Evolutionary conservation across 37 sponge, comb jelly and placozoan genomes (phyloP).

Genomic region (Dysidea cf. avara): DNA sequence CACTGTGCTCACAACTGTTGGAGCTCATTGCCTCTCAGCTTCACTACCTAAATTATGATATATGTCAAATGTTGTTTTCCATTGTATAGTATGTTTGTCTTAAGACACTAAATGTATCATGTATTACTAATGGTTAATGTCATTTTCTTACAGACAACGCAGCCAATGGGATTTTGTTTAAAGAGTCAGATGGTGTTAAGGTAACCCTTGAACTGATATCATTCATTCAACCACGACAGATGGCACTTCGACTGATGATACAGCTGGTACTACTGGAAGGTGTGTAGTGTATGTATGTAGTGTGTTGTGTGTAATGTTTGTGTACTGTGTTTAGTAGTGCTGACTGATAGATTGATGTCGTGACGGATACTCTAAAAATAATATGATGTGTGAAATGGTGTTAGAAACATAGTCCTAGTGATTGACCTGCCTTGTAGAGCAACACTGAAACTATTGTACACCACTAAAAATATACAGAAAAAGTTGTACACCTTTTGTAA

Average conservation of each 20-base stretch:
- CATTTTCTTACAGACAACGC: constrained; percentile 34
- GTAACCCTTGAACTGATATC: constrained; percentile 51
- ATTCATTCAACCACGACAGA: constrained; percentile 49
- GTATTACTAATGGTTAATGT: neutral
- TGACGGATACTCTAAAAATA: too few species aligned
- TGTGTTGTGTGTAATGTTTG: neutral
- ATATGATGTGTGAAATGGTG: too few species aligned
- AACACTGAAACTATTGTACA: too few species aligned
- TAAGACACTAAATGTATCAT: neutral
- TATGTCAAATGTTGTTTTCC: neutral
- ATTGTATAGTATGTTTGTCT: neutral
- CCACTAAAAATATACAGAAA: too few species aligned
- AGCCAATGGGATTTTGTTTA: constrained; percentile 70
- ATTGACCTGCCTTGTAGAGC: too few species aligned
- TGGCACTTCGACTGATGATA: constrained; percentile 76
- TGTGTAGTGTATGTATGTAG: neutral
- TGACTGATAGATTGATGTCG: too few species aligned
- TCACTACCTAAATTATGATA: neutral
- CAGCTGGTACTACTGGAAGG: constrained; percentile 74
- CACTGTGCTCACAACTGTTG: neutral
- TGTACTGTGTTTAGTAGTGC: too few species aligned
- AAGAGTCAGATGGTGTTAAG: constrained; percentile 53
- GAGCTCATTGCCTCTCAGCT: too few species aligned
- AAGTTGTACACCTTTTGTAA: too few species aligned
- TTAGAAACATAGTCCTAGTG: too few species aligned